Evolutionary conservation across 1,140 invertebrate species (phyloP).

Genomic region (Diuraphis noxia): DNA sequence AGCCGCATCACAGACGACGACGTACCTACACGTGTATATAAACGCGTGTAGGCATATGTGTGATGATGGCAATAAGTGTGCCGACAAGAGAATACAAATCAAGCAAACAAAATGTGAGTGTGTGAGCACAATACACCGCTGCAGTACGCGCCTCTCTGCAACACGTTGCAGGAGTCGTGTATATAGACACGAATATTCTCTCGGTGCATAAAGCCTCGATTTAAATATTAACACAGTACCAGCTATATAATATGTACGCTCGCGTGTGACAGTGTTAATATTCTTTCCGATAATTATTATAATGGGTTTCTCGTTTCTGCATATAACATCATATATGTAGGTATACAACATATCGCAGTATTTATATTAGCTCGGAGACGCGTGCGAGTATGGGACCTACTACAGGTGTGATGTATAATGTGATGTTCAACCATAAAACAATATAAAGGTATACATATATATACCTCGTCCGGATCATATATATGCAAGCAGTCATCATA

Average conservation of each 20-base stretch:
- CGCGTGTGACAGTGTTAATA: neutral
- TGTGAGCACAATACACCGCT: neutral
- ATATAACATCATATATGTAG: neutral
- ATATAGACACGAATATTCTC: neutral
- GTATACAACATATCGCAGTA: neutral
- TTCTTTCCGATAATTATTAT: constrained; percentile 10
- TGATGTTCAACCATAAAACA: no score
- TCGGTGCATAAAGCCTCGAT: neutral
- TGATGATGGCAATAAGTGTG: constrained; percentile 31
- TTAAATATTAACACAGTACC: constrained; percentile 30
- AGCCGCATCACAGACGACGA: no score
- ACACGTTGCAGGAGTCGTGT: constrained; percentile 4
- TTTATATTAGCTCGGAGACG: neutral
- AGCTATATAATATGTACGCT: no score
- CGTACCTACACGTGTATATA: neutral
- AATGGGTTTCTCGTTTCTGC: neutral
- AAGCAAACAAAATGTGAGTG: constrained; percentile 5
- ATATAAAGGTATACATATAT: neutral
- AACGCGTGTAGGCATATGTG: neutral
- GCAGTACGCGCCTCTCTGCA: neutral
- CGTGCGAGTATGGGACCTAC: neutral
- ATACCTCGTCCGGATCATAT: neutral
- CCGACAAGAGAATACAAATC: constrained; percentile 51
- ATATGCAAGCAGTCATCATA: neutral
- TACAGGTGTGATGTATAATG: neutral